These are phyloP conservation scores for Paracyclopina nana DNA, from an alignment of 1,140 invertebrate genomes.

Conservation along the genomic window DNA sequence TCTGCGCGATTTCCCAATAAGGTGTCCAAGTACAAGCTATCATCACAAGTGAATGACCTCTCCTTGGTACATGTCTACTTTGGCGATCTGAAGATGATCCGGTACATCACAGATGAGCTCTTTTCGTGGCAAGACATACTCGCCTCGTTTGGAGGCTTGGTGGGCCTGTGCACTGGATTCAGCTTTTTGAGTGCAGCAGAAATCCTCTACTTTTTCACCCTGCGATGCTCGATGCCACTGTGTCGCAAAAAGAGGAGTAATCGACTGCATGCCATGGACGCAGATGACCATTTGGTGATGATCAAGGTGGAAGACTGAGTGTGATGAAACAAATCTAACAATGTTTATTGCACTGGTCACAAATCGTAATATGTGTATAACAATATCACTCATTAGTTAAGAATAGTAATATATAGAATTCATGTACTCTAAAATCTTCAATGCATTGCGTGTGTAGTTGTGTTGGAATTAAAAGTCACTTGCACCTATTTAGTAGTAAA, in stretches of 20 bases:
- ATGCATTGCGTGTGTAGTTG: no score
- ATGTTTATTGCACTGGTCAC: no score
- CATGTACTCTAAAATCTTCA: no score
- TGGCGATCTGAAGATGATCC: slow-evolving; percentile 4
- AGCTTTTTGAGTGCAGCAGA: slow-evolving; percentile 35
- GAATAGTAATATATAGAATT: no score
- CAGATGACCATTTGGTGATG: slow-evolving; percentile 1
- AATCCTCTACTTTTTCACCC: slow-evolving; percentile 38
- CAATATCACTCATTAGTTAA: no score
- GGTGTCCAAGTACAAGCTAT: not conserved
- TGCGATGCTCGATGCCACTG: slow-evolving; percentile 22
- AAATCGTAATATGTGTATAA: no score
- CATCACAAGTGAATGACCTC: slow-evolving; percentile 6
- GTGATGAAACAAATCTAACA: no score
- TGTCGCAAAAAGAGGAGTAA: slow-evolving; percentile 11
- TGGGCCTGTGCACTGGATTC: slow-evolving; percentile 10
- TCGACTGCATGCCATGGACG: not conserved
- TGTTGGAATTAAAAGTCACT: no score
- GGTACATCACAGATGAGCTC: slow-evolving; percentile 11
- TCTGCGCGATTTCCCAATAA: not conserved
- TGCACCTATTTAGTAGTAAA: no score
- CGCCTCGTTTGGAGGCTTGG: slow-evolving; percentile 9
- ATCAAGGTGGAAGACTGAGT: slow-evolving; percentile 11
- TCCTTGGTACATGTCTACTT: slow-evolving; percentile 6
- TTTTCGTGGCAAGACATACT: slow-evolving; percentile 10